Conservation (phyloP, 2,113 vertebrate species). For the Bubo bubo region DNA sequence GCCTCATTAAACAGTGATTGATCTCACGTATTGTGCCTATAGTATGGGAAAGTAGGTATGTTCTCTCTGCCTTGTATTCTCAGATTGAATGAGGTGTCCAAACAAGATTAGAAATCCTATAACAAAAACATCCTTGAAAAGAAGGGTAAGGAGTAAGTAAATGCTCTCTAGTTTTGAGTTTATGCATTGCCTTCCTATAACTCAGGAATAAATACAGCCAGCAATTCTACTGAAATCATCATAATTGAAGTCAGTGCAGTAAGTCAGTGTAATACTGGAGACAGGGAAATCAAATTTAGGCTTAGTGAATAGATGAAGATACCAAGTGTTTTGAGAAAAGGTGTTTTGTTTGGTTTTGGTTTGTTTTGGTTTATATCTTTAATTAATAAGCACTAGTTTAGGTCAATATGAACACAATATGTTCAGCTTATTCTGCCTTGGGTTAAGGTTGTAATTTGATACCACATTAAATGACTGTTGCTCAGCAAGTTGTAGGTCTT, state of each 20-base stretch:
- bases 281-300: neutral
- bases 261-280: neutral
- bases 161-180: neutral
- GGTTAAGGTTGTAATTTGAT: neutral
- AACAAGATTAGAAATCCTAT: neutral
- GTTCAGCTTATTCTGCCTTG: neutral
- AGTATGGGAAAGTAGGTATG: neutral
- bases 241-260: neutral
- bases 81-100: neutral
- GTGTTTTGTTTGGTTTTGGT: neutral
- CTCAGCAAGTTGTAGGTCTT: neutral
- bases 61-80: neutral
- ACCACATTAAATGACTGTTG: neutral
- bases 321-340: neutral
- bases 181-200: neutral
- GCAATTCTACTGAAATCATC: neutral
- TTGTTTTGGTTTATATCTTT: neutral
- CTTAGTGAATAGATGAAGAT: neutral
- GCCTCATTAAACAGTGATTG: neutral
- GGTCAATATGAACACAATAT: neutral
- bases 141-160: neutral
- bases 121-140: neutral
- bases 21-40: neutral
- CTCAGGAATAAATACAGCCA: neutral
- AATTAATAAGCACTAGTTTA: neutral